Evolutionary conservation across 2,888 invertebrate genomes (phyloP), one percentile per base, ranked within the genome.

Genomic region (Drosophila tripunctata): DNA sequence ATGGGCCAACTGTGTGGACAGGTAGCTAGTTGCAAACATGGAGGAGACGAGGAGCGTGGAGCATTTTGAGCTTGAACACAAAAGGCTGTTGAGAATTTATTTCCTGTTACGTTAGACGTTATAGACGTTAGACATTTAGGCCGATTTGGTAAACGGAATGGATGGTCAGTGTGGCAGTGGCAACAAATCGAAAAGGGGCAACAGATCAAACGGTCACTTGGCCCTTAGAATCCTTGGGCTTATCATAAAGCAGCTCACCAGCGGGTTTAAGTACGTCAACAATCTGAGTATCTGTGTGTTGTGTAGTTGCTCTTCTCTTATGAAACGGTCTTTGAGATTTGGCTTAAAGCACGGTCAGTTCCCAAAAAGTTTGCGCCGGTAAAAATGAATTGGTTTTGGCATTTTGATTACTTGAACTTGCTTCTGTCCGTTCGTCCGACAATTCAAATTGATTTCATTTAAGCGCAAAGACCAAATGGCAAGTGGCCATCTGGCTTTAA

Each of bases 11-110:
- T n/a, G n/a, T n/a, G n/a, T n/a, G n/a, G n/a, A 14, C 22, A 30
- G 48, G 27, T 56, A 19, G 30, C 30, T n/a, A 24, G 36, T 50
- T 24, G 35, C 30, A 31, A 31, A 50, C n/a, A n/a, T n/a, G n/a
- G n/a, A n/a, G n/a, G n/a, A n/a, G n/a, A n/a, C n/a, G n/a, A n/a
- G n/a, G n/a, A n/a, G n/a, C n/a, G 48, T 40, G 27, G 38, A 56
- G 38, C 48, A 15, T 48, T n/a, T 21, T 40, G 57, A 36, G 50
- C 22, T 43, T 22, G 40, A n/a, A 52, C 63, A 81, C 62, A 75
- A 81, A 67, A 67, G 69, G 68, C 75, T 69, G 85, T 76, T 81
- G 71, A 84, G 78, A 78, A 87, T 83, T 81, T 87, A 84, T 87
- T 87, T 87, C 76, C 85, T 84, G 81, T 81, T 78, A 54, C 65